These are phyloP conservation scores for Simalia tracyae DNA, from an alignment of 2,797 vertebrate species.

Conservation along the genomic window DNA sequence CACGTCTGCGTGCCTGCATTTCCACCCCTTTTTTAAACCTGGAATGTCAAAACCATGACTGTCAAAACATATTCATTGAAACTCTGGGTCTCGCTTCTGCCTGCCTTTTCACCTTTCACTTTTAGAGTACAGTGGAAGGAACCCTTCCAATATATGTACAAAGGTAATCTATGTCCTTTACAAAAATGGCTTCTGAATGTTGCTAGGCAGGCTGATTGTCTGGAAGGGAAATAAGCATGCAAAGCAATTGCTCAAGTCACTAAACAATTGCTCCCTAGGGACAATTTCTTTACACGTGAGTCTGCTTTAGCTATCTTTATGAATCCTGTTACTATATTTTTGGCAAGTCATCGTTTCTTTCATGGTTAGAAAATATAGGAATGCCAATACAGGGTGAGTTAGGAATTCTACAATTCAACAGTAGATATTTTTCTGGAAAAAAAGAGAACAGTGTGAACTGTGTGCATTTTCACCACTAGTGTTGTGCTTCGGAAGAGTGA, in stretches of 20 bases:
- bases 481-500: not conserved
- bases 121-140: not conserved
- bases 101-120: not conserved
- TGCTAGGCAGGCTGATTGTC: not conserved
- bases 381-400: not conserved
- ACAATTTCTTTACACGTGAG: not conserved
- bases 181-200: not conserved
- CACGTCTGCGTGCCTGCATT: not conserved
- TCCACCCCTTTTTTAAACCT: too few relatives aligned
- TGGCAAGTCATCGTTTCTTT: not conserved
- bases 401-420: not conserved
- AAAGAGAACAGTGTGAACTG: not conserved
- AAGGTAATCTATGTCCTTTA: not conserved
- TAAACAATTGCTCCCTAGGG: not conserved
- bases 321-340: not conserved
- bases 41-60: too few relatives aligned
- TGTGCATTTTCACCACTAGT: not conserved
- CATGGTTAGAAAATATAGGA: not conserved
- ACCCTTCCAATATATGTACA: not conserved
- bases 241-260: not conserved
- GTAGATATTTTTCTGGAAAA: not conserved
- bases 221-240: not conserved
- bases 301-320: not conserved
- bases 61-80: too few relatives aligned
- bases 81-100: not conserved